Evolutionary conservation across 35 echinoderm and acorn worm genomes (phyloP).

Genomic region (Apostichopus parvimensis): DNA sequence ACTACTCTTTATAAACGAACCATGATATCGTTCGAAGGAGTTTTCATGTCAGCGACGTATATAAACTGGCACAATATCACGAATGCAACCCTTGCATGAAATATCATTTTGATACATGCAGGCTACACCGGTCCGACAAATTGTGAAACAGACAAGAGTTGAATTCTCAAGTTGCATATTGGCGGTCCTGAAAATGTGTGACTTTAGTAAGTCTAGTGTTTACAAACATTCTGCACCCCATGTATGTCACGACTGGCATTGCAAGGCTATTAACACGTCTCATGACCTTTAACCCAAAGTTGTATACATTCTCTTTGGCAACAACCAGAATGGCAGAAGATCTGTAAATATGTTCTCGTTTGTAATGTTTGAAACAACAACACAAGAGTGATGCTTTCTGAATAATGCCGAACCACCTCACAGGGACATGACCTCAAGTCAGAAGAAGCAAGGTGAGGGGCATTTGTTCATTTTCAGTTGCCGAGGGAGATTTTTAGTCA

Average conservation of each 20-base stretch:
- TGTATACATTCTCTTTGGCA: not conserved
- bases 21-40: not conserved
- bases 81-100: not conserved
- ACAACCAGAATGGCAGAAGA: not conserved
- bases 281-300: not conserved
- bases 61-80: not conserved
- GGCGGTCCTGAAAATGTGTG: not conserved
- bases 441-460: not conserved
- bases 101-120: not conserved
- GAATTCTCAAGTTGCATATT: not conserved
- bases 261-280: not conserved
- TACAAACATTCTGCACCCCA: not conserved
- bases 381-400: not conserved
- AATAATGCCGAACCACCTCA: not conserved
- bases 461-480: no score
- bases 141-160: not conserved
- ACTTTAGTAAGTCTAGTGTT: not conserved
- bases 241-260: not conserved
- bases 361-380: not conserved
- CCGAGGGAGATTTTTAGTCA: no score
- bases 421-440: not conserved
- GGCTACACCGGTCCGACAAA: not conserved
- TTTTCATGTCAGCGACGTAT: not conserved
- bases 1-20: not conserved
- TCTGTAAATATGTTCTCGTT: no score